Base-by-base conservation (phyloP, 1,140 invertebrate species). In the Papilio polyxenes region DNA sequence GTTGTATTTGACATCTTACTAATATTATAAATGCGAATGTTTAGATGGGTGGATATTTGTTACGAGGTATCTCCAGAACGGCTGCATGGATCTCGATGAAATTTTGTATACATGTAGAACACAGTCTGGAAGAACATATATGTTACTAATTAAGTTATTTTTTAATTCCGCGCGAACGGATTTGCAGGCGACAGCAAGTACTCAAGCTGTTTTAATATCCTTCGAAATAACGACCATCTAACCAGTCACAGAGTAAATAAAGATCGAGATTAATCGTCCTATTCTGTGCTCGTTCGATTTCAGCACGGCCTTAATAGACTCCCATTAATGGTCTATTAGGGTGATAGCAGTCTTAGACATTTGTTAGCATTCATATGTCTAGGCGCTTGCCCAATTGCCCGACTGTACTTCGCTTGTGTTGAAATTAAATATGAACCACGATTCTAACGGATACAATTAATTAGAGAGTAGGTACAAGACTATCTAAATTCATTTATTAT, bases 241-340 rank as follows among this genome's bases (percentile, higher is more conserved):
- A 75, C 44, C 44, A 75, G 31, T 72, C 13, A 72, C 65, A 72
- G 65, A 72, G 23, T 72, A 72, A 65, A 65, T 65, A 65, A 72
- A 72, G 65, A 65, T 65, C 62, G 23, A 65, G 88, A 89, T 89
- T 86, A 89, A 89, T 89, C 72, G 87, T 84, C 83, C 87, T 83
- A 88, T 89, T 89, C 85, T 85, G 80, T 37, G 65, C 74, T 20
- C 74, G 84, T 83, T 82, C 87, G 87, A 88, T 89, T 89, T 89
- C 88, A 86, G 87, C 84, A 81, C 83, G 86, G 85, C 87, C 85
- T 87, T 85, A 88, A 85, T 83, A 74, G 82, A 23, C 80, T 83
- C 84, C 84, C 84, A 89, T 88, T 89, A 88, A 82, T 75, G 79
- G 75, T 84, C 83, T 85, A 87, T 89, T 89, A 89, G 86, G 82